A percentile compares a stretch with the other conserved stretches of the same genome.
These are phyloP conservation scores for Drosophila limbata DNA, from an alignment of 2,888 invertebrate species.

Conservation along the genomic window DNA sequence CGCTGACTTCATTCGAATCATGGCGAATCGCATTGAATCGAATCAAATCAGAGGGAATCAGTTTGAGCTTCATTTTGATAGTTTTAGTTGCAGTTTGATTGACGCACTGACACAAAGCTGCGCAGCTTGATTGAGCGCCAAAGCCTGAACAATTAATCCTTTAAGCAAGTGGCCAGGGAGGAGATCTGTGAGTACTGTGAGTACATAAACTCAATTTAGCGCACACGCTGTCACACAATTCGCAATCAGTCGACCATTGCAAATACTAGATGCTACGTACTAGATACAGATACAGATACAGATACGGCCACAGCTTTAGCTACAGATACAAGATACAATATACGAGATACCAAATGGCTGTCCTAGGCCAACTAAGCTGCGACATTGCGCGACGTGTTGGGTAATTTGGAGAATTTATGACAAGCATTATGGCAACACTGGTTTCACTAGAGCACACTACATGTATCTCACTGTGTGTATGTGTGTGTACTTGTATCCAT, in stretches of 20 bases:
- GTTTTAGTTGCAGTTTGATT: slow-evolving; percentile 32
- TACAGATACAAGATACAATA: slow-evolving; percentile 21
- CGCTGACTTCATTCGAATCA: slow-evolving; percentile 13
- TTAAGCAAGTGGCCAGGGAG: slow-evolving; percentile 42
- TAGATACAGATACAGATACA: slow-evolving; percentile 13
- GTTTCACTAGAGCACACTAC: slow-evolving; percentile 42
- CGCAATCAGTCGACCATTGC: slow-evolving; percentile 65
- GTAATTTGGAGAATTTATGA: slow-evolving; percentile 83
- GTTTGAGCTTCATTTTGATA: slow-evolving; percentile 5
- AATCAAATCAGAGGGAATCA: slow-evolving; percentile 24
- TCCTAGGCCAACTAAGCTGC: slow-evolving; percentile 48
- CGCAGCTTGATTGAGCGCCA: slow-evolving; percentile 48
- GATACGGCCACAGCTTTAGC: slow-evolving; percentile 2
- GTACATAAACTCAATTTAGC: slow-evolving; percentile 76
- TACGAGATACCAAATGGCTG: slow-evolving; percentile 31
- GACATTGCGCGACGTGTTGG: slow-evolving; percentile 68
- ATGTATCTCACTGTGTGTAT: slow-evolving; percentile 9
- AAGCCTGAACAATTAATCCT: slow-evolving; percentile 67
- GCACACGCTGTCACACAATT: slow-evolving; percentile 76
- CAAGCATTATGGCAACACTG: slow-evolving; percentile 79
- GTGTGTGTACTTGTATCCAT: slow-evolving; percentile 22
- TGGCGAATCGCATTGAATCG: slow-evolving; percentile 7
- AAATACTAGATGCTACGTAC: slow-evolving; percentile 20
- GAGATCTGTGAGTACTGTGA: slow-evolving; percentile 7
- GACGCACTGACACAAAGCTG: slow-evolving; percentile 49